Conservation (phyloP, 2,888 invertebrate genomes). For the Cataglyphis rosenhaueri region DNA sequence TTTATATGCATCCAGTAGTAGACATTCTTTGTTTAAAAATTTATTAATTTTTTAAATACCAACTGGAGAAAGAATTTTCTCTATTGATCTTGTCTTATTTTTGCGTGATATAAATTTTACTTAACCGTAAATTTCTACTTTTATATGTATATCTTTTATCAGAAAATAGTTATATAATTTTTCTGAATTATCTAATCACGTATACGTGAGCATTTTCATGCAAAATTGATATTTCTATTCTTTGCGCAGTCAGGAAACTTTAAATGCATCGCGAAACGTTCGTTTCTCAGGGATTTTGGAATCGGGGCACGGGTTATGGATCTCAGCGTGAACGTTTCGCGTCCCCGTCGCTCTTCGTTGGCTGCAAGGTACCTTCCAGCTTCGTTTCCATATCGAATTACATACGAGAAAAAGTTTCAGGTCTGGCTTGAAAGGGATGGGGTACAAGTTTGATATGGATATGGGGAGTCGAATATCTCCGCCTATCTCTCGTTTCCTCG, state of each 20-base stretch:
- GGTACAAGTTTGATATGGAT: conserved; percentile 78
- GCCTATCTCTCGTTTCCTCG: conserved; percentile 67
- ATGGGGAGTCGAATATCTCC: conserved; percentile 73
- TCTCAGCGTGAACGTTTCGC: conserved; percentile 65
- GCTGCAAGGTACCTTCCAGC: conserved; percentile 64
- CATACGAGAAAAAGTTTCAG: conserved; percentile 78
- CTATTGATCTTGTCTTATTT: neutral
- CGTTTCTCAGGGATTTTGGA: conserved; percentile 61
- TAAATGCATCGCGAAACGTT: conserved; percentile 40
- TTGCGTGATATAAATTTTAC: neutral
- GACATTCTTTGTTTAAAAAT: neutral
- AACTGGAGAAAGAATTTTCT: neutral
- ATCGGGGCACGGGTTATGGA: conserved; percentile 62
- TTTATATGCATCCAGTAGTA: neutral
- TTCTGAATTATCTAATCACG: neutral
- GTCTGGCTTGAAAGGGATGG: conserved; percentile 70
- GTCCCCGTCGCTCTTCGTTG: conserved; percentile 63
- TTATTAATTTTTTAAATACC: neutral
- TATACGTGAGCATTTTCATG: neutral
- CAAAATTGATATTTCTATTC: conserved; percentile 13
- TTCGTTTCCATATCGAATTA: conserved; percentile 79
- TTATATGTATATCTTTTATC: neutral
- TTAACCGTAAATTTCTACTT: neutral
- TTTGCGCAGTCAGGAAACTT: conserved; percentile 15
- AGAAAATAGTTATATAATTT: neutral